Conservation (phyloP, 1,140 invertebrate species). For the Condylostylus longicornis region DNA sequence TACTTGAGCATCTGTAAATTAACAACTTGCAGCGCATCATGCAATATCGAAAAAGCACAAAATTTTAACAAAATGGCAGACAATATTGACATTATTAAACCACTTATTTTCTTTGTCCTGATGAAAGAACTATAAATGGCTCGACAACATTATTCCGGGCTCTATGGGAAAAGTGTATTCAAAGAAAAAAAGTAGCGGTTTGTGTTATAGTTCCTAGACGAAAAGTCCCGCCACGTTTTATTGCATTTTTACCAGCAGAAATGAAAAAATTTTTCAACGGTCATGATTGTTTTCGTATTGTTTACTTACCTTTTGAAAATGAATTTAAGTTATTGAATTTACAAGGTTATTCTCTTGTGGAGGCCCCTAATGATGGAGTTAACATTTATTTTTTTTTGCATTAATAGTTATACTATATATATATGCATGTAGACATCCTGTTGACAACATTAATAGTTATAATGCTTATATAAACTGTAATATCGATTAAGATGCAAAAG, state of each 20-base stretch:
- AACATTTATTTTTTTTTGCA: too few species aligned
- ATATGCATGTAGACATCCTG: too few species aligned
- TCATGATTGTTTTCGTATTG: conserved; percentile 27
- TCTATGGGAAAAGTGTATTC: conserved; percentile 24
- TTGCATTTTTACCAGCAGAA: conserved; percentile 16
- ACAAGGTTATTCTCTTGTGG: conserved; percentile 20
- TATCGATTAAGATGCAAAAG: too few species aligned
- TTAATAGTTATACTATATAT: too few species aligned
- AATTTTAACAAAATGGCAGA: too few species aligned
- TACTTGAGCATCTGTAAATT: too few species aligned
- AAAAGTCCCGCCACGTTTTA: conserved; percentile 24
- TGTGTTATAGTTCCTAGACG: conserved; percentile 25
- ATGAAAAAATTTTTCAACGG: conserved; percentile 10
- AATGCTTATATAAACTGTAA: too few species aligned
- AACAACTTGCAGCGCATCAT: too few species aligned
- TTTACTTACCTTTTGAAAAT: conserved; percentile 22
- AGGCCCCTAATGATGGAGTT: conserved; percentile 12
- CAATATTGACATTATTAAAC: too few species aligned
- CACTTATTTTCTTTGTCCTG: conserved; percentile 26
- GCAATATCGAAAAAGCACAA: too few species aligned
- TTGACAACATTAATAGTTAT: too few species aligned
- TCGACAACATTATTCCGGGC: conserved; percentile 26
- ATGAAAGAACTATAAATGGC: conserved; percentile 22
- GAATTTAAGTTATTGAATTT: conserved; percentile 21
- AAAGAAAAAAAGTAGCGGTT: conserved; percentile 23